Conservation (phyloP, 2,888 invertebrate species). For the Elegia similella region DNA sequence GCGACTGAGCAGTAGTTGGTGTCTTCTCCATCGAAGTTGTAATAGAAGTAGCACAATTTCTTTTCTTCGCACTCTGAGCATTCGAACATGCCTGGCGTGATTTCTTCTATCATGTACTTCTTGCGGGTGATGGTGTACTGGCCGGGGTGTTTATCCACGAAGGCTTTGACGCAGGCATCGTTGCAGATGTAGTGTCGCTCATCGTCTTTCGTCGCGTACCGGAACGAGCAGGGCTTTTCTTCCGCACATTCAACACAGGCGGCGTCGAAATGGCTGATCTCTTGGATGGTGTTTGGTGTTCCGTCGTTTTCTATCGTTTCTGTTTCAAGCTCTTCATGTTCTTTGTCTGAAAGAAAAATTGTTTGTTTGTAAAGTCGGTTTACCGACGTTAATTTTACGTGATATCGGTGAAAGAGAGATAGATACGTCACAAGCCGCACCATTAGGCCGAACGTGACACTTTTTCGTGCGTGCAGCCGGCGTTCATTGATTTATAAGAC, state of each 20-base stretch:
- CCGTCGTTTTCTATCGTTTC: conserved; percentile 51
- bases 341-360: conserved; percentile 58
- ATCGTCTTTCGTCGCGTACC: conserved; percentile 49
- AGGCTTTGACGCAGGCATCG: conserved; percentile 70
- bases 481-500: too few species aligned
- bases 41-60: conserved; percentile 70
- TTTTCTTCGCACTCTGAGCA: conserved; percentile 71
- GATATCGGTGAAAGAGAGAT: too few species aligned
- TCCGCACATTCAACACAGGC: conserved; percentile 71
- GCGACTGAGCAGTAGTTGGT: conserved; percentile 78
- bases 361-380: too few species aligned
- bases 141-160: conserved; percentile 59
- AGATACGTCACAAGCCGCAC: too few species aligned
- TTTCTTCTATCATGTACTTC: conserved; percentile 70
- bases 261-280: conserved; percentile 54
- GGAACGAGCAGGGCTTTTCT: conserved; percentile 53
- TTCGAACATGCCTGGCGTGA: conserved; percentile 43
- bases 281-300: conserved; percentile 62
- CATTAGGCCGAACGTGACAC: too few species aligned
- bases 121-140: conserved; percentile 52
- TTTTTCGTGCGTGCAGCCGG: too few species aligned
- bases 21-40: conserved; percentile 68
- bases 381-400: too few species aligned
- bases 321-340: conserved; percentile 64
- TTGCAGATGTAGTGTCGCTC: conserved; percentile 67